Conservation (phyloP, 2,797 vertebrate genomes). For the Atherinosoma microstoma region DNA sequence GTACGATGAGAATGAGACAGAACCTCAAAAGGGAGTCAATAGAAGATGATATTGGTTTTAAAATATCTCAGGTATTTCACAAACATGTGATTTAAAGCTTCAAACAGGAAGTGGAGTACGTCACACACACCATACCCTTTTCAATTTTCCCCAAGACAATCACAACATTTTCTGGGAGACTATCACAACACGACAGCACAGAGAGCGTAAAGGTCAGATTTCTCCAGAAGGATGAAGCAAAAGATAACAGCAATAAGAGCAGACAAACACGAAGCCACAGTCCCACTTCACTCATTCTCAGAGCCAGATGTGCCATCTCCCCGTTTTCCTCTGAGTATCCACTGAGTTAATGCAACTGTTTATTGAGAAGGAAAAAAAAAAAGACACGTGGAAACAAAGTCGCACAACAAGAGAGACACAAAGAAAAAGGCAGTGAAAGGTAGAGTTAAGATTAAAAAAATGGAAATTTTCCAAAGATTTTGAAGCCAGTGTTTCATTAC, state of each 20-base stretch:
- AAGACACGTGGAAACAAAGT: constrained; percentile 34
- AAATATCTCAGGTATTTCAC: constrained; percentile 56
- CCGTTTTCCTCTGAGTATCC: constrained; percentile 41
- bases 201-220: constrained; percentile 65
- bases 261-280: constrained; percentile 3
- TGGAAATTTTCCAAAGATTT: constrained; percentile 41
- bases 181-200: constrained; percentile 42
- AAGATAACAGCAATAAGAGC: constrained; percentile 28
- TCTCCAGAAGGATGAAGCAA: constrained; percentile 35
- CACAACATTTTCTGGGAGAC: constrained; percentile 50
- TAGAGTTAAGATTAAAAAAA: constrained; percentile 40
- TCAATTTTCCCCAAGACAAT: constrained; percentile 43
- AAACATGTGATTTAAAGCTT: constrained; percentile 37
- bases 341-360: constrained; percentile 34
- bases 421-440: constrained; percentile 1
- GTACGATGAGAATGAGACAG: neutral
- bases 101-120: constrained; percentile 3
- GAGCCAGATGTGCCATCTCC: constrained; percentile 62
- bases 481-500: constrained; percentile 32
- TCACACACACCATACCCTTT: constrained; percentile 9
- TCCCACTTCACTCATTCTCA: constrained; percentile 48
- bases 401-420: constrained; percentile 27
- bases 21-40: constrained; percentile 37
- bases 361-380: constrained; percentile 53
- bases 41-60: constrained; percentile 49